Percentiles rank a stretch among this genome's conserved stretches.
These are phyloP conservation scores for Lanistes nyassanus DNA, from an alignment of 1,140 invertebrate species.

Conservation along the genomic window DNA sequence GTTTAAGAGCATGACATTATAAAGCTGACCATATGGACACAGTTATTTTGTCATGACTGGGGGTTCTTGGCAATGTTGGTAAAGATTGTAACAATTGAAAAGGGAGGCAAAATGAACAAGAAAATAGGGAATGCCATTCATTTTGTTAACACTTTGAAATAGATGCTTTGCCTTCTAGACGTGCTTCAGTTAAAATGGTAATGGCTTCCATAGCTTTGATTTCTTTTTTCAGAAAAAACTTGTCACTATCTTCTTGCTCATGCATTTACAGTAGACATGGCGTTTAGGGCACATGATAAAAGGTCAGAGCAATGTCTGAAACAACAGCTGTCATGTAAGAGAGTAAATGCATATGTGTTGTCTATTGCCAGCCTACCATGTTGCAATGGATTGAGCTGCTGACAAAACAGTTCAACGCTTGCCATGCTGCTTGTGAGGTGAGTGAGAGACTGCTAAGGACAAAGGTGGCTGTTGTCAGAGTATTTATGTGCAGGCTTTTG, in stretches of 20 bases:
- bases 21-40: neutral
- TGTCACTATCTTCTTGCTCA: neutral
- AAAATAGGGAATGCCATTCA: no score
- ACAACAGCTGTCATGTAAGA: neutral
- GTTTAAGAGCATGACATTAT: neutral
- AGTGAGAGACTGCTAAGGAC: constrained; percentile 18
- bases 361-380: constrained; percentile 82
- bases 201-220: neutral
- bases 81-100: no score
- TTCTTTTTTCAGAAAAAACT: neutral
- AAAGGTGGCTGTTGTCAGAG: no score
- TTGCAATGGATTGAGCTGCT: constrained; percentile 94
- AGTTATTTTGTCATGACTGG: no score
- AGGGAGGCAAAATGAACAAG: no score
- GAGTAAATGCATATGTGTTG: neutral
- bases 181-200: neutral
- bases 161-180: no score
- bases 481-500: no score
- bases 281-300: neutral
- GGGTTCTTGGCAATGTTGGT: no score
- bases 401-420: constrained; percentile 93
- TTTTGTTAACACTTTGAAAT: no score
- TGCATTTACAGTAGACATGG: neutral
- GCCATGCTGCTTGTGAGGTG: constrained; percentile 85
- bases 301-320: neutral